Base-by-base conservation (phyloP, 2,888 invertebrate genomes). In the Caenorhabditis sulstoni region DNA sequence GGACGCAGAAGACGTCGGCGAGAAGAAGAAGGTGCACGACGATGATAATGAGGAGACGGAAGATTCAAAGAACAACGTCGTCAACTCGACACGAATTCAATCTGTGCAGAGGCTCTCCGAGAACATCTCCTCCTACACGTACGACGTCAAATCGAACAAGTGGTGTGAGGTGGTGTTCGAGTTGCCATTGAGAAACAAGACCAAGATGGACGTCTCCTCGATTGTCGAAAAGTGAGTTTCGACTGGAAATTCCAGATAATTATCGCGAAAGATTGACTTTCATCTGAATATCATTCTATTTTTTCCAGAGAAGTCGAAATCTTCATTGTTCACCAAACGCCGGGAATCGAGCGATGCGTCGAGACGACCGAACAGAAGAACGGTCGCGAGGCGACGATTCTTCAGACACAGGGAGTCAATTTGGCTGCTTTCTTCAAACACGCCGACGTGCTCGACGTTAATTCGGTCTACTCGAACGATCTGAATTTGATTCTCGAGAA, bases 321-420 rank as follows among this genome's bases (percentile, higher is more conserved):
- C 3, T 88, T 90, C 62, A 89, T 92, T 4, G 88, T 92, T 12
- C 94, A 95, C 91, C 94, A 95, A 91, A 93, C 95, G 0, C 93
- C 94, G 0, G 93, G 94, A 49, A 95, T 98, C 71, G 75, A 95
- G 93, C 93, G 95, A 73, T 96, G 96, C 0, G 95, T 97, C 67
- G 94, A 95, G 0, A 94, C 94, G 80, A 91, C 91, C 58, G 90
- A 91, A 50, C 90, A 89, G 35, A 81, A 85, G 16, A 90, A 92
- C 59, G 90, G 91, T 53, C 88, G 89, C 35, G 81, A 84, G 16
- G 45, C 70, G 4, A 77, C 70, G 39, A 93, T 94, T 80, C 92
- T 99, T 0, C 95, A 95, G 91, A 98, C 98, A 0, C 98, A 99
- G 89, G 99, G 98, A 3, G 94, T 97, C 59, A 98, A 98, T 90